A percentile compares a stretch with the other conserved stretches of the same genome.
phyloP scores from a whole-genome alignment of 2,888 invertebrate species.

The Strigamia transsilvanica region DNA sequence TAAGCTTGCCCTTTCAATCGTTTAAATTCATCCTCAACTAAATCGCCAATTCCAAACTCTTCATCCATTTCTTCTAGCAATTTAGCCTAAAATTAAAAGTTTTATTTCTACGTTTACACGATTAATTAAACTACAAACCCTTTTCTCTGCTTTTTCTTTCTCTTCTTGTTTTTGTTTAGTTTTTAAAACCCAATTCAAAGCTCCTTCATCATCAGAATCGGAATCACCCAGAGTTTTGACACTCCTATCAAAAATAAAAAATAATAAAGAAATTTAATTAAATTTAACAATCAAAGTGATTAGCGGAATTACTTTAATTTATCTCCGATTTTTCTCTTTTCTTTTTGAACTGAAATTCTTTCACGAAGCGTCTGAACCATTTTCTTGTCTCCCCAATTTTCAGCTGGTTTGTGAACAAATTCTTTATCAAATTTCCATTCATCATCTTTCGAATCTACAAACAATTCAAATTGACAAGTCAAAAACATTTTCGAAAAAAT shows the following conservation, averaged over 20 bases:
- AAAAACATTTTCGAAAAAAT: not conserved
- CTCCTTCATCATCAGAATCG: conserved; percentile 74
- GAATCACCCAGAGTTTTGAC: conserved; percentile 69
- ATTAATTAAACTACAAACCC: conserved; percentile 68
- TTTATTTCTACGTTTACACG: conserved; percentile 56
- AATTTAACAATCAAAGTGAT: conserved; percentile 58
- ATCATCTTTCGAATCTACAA: conserved; percentile 61
- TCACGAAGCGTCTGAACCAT: conserved; percentile 83
- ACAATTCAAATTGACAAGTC: conserved; percentile 4
- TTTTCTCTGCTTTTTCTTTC: conserved; percentile 83
- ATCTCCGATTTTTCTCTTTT: conserved; percentile 79
- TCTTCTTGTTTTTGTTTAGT: conserved; percentile 79
- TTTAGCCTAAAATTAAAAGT: conserved; percentile 74
- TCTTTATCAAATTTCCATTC: conserved; percentile 71
- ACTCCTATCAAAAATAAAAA: conserved; percentile 46
- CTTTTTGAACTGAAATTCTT: conserved; percentile 78
- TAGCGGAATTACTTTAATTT: conserved; percentile 70
- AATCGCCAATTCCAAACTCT: conserved; percentile 87
- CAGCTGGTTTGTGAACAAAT: conserved; percentile 67
- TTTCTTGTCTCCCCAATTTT: conserved; percentile 70
- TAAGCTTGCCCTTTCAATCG: conserved; percentile 68
- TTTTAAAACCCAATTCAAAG: conserved; percentile 79
- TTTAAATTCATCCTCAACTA: conserved; percentile 80
- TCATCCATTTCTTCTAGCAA: conserved; percentile 93
- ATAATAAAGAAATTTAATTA: conserved; percentile 2